phyloP scores from a whole-genome alignment of 2,888 invertebrate species.

The Neoscelio sp. region DNA sequence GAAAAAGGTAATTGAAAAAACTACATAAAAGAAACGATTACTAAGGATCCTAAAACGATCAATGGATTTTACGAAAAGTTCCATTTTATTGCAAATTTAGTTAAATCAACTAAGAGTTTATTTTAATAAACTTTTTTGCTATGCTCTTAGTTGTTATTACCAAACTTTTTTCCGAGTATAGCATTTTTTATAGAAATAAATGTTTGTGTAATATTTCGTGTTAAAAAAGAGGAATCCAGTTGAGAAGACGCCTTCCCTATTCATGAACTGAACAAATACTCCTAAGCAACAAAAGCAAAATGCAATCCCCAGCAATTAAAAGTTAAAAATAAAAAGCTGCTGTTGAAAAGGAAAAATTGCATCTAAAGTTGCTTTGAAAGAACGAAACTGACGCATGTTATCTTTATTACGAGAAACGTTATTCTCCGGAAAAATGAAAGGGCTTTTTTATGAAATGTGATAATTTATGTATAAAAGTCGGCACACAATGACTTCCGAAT shows the following conservation, averaged over 20 bases:
- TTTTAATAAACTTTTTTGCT: no score
- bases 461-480: slow-evolving; percentile 43
- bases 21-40: no score
- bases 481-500: slow-evolving; percentile 14
- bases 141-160: no score
- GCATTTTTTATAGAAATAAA: slow-evolving; percentile 11
- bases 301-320: slow-evolving; percentile 47
- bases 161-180: no score
- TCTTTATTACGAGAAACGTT: slow-evolving; percentile 45
- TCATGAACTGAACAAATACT: slow-evolving; percentile 48
- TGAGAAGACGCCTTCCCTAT: slow-evolving; percentile 27
- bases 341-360: slow-evolving; percentile 36
- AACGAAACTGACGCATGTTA: slow-evolving; percentile 50
- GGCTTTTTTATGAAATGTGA: slow-evolving; percentile 43
- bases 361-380: slow-evolving; percentile 37
- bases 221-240: slow-evolving; percentile 51
- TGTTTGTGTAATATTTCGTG: slow-evolving; percentile 33
- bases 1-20: no score
- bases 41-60: no score
- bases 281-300: slow-evolving; percentile 42
- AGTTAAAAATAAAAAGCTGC: slow-evolving; percentile 49
- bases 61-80: no score
- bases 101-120: no score
- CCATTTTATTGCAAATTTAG: no score
- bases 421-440: slow-evolving; percentile 1